Percentiles rank a stretch among this genome's conserved stretches.
phyloP scores from a whole-genome alignment of 1,140 invertebrate species.

The Lerema accius region DNA sequence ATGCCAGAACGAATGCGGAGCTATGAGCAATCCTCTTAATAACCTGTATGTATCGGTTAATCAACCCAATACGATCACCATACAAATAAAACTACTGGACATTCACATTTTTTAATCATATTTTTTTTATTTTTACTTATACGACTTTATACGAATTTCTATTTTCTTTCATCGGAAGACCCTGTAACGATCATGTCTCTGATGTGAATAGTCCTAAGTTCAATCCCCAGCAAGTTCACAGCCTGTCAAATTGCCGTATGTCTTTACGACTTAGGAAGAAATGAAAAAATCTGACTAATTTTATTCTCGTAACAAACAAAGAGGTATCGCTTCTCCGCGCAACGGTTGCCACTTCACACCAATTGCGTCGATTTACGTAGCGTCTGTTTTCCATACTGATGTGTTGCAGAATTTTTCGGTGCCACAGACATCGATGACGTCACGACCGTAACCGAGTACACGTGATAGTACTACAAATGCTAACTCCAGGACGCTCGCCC shows the following conservation, averaged over 20 bases:
- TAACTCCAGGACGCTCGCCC: slow-evolving; percentile 48
- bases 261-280: no score
- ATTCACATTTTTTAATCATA: no score
- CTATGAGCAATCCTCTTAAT: slow-evolving; percentile 72
- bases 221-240: no score
- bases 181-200: no score
- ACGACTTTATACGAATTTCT: no score
- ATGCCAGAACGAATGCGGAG: slow-evolving; percentile 63
- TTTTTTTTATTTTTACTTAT: no score
- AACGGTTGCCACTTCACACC: neutral
- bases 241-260: no score
- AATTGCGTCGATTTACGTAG: slow-evolving; percentile 9
- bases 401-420: slow-evolving; percentile 31
- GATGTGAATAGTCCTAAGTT: no score
- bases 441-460: slow-evolving; percentile 50
- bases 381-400: slow-evolving; percentile 47
- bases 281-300: no score
- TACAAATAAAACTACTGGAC: slow-evolving; percentile 19
- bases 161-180: no score
- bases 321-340: neutral
- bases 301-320: no score
- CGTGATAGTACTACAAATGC: slow-evolving; percentile 51
- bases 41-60: slow-evolving; percentile 73
- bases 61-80: slow-evolving; percentile 58
- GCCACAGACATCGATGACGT: slow-evolving; percentile 42